These are phyloP conservation scores for Labroides dimidiatus DNA, from an alignment of 2,797 vertebrate species.

Conservation along the genomic window DNA sequence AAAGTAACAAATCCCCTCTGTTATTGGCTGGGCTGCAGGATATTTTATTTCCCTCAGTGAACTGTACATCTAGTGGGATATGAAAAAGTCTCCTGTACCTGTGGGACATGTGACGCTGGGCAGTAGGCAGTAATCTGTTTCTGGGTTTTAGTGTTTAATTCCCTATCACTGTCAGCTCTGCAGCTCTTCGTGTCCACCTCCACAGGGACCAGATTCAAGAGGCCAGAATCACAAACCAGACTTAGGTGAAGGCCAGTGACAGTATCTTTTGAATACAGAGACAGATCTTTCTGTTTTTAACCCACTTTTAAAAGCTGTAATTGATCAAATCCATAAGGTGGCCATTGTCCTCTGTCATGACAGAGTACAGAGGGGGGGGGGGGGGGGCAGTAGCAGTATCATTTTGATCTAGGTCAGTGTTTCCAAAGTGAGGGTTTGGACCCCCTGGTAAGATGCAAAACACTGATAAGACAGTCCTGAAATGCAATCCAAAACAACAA, in stretches of 20 bases:
- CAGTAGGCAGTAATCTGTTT: constrained; percentile 16
- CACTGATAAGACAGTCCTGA: no score
- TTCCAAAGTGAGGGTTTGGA: no score
- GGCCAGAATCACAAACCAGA: constrained; percentile 8
- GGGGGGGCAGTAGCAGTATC: no score
- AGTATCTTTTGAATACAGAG: background rate
- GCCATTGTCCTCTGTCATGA: background rate
- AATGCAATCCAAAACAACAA: no score
- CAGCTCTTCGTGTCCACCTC: constrained; percentile 24
- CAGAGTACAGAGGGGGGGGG: no score
- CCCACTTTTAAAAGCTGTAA: background rate
- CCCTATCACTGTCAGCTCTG: constrained; percentile 26
- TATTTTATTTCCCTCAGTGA: constrained; percentile 34
- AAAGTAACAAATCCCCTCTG: constrained; percentile 25
- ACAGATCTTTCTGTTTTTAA: background rate
- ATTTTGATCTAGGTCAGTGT: no score
- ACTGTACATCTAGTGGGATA: constrained; percentile 8
- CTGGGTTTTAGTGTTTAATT: constrained; percentile 31
- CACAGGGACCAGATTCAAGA: constrained; percentile 12
- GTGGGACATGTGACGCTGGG: constrained; percentile 2
- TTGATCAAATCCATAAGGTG: no score
- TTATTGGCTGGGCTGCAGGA: constrained; percentile 28
- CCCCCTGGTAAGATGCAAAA: no score
- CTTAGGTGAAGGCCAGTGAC: background rate
- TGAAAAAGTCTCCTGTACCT: constrained; percentile 20